Base-by-base conservation (phyloP, 2,113 vertebrate species). In the Junco hyemalis region DNA sequence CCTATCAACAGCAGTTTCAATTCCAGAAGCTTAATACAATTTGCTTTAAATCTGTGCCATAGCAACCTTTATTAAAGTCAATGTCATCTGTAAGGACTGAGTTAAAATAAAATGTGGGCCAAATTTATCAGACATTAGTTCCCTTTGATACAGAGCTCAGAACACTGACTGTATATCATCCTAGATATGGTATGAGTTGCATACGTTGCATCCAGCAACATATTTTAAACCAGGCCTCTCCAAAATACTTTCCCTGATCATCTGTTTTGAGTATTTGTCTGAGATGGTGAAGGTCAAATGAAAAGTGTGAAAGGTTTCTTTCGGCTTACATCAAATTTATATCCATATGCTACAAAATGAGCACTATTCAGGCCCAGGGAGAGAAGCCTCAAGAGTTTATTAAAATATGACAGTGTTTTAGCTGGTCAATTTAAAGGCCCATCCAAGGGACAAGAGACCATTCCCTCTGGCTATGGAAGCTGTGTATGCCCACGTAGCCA, bases 231-330 rank as follows among this genome's bases (percentile, higher is more conserved):
- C 31, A 57, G 31, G 35, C 36, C 72, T 70, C 35, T 66, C 14
- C 60, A 95, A 90, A 81, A 70, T 11, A 70, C 29, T 57, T 53
- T 33, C 28, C 53, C 48, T 44, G 9, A 81, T 54, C 25, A 40
- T 59, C 47, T 35, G 28, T 65, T 78, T 74, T 60, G 84, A 69
- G 50, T n/a, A 53, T 44, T 56, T 63, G 35, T 74, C 77, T 33
- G n/a, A 86, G 68, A 68, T 15, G 45, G 36, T 71, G 92, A 96
- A 97, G 94, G 96, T 97, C 95, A 96, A 95, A 88, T 69, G 59
- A 50, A 29, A 89, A 92, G 69, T 36, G 50, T 29, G 64, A 92
- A 83, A 95, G 25, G 28, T 51, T 95, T 70, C n/a, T 84, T 78
- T 66, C 45, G 38, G 51, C 12, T 91, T 73, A 77, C 60, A 18